phyloP scores from a whole-genome alignment of 2,888 invertebrate species.

The Ormyrus pomaceus region DNA sequence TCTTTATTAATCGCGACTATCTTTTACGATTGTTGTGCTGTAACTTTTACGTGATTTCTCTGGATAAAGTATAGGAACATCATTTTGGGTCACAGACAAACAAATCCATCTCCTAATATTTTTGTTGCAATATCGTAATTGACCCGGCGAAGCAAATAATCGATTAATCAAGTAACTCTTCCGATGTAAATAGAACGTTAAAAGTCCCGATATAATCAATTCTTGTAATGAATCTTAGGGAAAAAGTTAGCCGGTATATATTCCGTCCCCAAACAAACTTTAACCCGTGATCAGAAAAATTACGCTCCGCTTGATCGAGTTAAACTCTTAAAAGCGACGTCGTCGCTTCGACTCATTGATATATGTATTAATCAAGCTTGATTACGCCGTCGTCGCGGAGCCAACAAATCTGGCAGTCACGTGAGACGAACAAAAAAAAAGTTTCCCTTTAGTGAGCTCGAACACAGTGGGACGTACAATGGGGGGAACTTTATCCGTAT shows the following conservation, averaged over 20 bases:
- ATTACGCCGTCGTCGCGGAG: constrained; percentile 14
- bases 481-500: background rate
- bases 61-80: no score
- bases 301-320: constrained; percentile 12
- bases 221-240: no score
- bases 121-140: no score
- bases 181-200: no score
- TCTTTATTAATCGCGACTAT: background rate
- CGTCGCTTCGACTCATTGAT: constrained; percentile 8
- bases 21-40: background rate
- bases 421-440: background rate
- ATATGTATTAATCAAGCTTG: constrained; percentile 28
- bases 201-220: no score
- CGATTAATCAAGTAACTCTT: no score
- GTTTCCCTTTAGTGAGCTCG: background rate
- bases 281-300: constrained; percentile 14
- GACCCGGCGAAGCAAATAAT: no score
- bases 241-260: no score
- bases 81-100: no score
- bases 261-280: no score
- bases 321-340: background rate
- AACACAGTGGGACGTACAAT: background rate
- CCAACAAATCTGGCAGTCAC: constrained; percentile 31
- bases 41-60: no score
- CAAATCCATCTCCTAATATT: no score